These are phyloP conservation scores for Hyposoter dolosus DNA, from an alignment of 2,888 invertebrate species.

Conservation along the genomic window DNA sequence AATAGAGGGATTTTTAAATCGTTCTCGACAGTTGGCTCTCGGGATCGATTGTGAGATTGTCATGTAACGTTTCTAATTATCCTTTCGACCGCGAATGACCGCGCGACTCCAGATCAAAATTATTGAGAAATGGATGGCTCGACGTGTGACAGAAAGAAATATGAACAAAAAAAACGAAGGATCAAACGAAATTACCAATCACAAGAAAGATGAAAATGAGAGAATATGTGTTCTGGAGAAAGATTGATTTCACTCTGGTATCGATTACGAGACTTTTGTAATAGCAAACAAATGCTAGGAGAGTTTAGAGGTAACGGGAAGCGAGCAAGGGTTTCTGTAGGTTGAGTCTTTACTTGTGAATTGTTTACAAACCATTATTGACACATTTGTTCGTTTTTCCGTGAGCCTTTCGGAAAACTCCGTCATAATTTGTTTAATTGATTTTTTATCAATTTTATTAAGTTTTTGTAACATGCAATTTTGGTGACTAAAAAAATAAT, in stretches of 20 bases:
- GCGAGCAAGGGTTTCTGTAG: neutral
- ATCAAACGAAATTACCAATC: slow-evolving; percentile 20
- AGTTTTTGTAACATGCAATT: too few species aligned
- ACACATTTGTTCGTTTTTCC: neutral
- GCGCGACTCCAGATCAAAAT: slow-evolving; percentile 52
- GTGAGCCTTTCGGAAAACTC: neutral
- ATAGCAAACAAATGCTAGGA: slow-evolving; percentile 22
- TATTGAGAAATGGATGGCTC: slow-evolving; percentile 61
- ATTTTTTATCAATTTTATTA: too few species aligned
- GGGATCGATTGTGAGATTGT: slow-evolving; percentile 54
- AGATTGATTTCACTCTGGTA: slow-evolving; percentile 62
- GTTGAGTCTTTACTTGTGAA: neutral
- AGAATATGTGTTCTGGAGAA: slow-evolving; percentile 41
- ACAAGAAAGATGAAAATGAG: slow-evolving; percentile 25
- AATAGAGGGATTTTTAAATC: slow-evolving; percentile 39
- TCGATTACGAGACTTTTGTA: slow-evolving; percentile 57
- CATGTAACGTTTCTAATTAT: slow-evolving; percentile 54
- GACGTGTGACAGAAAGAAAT: slow-evolving; percentile 37
- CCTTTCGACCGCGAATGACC: slow-evolving; percentile 36
- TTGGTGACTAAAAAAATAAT: too few species aligned
- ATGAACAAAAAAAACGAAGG: slow-evolving; percentile 13
- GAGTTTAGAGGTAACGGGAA: neutral
- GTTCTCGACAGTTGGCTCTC: slow-evolving; percentile 52
- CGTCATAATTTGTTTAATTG: neutral
- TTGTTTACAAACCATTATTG: neutral